Conservation (phyloP, 92 coral and sea anemone genomes). For the Pocillopora meandrina region DNA sequence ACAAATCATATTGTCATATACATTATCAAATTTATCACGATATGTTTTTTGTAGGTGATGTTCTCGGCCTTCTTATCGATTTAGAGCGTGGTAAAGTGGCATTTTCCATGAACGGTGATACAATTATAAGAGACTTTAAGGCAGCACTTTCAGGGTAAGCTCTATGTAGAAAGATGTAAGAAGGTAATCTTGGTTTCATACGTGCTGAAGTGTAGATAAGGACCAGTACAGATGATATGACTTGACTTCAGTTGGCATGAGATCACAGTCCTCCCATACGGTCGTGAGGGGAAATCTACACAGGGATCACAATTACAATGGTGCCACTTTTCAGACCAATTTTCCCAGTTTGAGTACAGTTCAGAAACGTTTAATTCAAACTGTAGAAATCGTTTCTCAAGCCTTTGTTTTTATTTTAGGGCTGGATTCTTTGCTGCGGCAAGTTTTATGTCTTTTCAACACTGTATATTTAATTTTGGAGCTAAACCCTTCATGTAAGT, state of each 20-base stretch:
- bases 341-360: too few species aligned
- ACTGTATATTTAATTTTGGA: constrained; percentile 97
- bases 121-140: constrained; percentile 77
- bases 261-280: too few species aligned
- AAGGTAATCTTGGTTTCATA: too few species aligned
- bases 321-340: neutral
- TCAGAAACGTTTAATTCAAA: neutral
- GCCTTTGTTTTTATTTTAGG: constrained; percentile 21
- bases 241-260: too few species aligned
- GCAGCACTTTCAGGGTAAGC: constrained; percentile 71
- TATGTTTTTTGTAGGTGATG: constrained; percentile 69
- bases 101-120: constrained; percentile 82
- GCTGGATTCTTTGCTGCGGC: constrained; percentile 99
- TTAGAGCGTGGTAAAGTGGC: constrained; percentile 72
- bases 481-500: constrained; percentile 91
- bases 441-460: constrained; percentile 99
- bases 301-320: too few species aligned
- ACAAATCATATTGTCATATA: neutral
- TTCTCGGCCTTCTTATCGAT: constrained; percentile 84
- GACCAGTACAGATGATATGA: too few species aligned
- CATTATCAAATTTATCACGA: neutral
- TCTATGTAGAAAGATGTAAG: too few species aligned
- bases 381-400: neutral
- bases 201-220: too few species aligned
- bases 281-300: too few species aligned